phyloP scores from a whole-genome alignment of 2,113 vertebrate genomes.

The Trichomycterus rosablanca region DNA sequence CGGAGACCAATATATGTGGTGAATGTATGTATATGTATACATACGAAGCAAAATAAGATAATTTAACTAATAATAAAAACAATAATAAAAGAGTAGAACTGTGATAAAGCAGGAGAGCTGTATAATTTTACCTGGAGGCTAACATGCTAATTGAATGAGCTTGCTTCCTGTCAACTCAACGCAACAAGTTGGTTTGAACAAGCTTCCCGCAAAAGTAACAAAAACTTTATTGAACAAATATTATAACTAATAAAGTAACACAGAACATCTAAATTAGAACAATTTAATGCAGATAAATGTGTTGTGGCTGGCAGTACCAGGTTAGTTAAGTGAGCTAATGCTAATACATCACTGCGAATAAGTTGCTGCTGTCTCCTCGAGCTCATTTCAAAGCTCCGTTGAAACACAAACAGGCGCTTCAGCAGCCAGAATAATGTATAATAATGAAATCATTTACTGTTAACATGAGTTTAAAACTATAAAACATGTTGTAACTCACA shows the following conservation, averaged over 20 bases:
- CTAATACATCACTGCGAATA: not conserved
- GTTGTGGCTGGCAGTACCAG: not conserved
- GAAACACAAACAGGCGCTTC: not conserved
- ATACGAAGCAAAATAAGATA: no score
- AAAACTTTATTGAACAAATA: no score
- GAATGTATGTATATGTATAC: no score
- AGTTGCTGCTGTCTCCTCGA: not conserved
- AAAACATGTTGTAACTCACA: conserved; percentile 1
- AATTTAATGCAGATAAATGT: no score
- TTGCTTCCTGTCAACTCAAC: not conserved
- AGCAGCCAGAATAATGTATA: no score
- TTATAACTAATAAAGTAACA: no score
- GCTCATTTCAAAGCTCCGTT: no score
- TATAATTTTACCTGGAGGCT: not conserved
- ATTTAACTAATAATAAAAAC: no score
- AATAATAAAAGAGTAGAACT: no score
- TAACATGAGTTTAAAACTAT: not conserved
- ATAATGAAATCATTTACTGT: not conserved
- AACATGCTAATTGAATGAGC: conserved; percentile 13
- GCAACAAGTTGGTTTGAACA: not conserved
- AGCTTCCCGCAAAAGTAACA: not conserved
- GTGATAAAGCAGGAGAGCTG: no score
- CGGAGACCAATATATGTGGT: no score
- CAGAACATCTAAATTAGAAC: no score
- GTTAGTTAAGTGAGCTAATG: not conserved